A percentile compares a stretch with the other conserved stretches of the same genome.
Evolutionary conservation across 1,140 invertebrate genomes (phyloP).

Genomic region (Centruroides vittatus): DNA sequence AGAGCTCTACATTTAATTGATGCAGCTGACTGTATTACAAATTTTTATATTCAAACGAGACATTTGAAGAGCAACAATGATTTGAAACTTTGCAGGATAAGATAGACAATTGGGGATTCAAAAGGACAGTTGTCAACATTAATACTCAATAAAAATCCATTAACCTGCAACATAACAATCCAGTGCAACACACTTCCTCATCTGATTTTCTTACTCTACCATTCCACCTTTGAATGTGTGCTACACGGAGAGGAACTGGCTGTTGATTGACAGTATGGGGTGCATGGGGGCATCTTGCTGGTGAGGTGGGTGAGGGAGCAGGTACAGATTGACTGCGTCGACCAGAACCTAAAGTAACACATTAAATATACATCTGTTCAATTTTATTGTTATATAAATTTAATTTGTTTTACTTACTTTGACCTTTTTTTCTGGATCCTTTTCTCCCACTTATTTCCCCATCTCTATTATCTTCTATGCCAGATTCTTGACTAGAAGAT

Average conservation of each 20-base stretch:
- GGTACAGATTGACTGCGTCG: constrained; percentile 11
- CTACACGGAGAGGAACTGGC: not conserved
- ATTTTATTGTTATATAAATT: not conserved
- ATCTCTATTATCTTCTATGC: constrained; percentile 21
- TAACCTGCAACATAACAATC: constrained; percentile 11
- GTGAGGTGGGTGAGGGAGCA: constrained; percentile 9
- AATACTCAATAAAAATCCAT: constrained; percentile 10
- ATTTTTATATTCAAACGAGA: too few relatives aligned
- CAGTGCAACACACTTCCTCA: constrained; percentile 14
- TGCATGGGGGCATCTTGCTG: constrained; percentile 1
- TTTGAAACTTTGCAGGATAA: too few relatives aligned
- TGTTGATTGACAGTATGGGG: constrained; percentile 7
- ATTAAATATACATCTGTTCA: not conserved
- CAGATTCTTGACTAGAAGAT: constrained; percentile 29
- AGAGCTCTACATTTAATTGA: too few relatives aligned
- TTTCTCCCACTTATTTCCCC: constrained; percentile 8
- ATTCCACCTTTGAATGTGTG: not conserved
- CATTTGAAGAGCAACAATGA: too few relatives aligned
- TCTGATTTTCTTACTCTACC: constrained; percentile 9
- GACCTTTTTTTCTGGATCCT: constrained; percentile 8
- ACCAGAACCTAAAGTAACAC: constrained; percentile 3
- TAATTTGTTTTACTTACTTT: not conserved
- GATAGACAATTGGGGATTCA: too few relatives aligned
- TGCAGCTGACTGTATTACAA: too few relatives aligned
- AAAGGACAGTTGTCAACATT: too few relatives aligned